Base-by-base conservation (phyloP, 2,113 vertebrate species). In the Chrysochloris asiatica region DNA sequence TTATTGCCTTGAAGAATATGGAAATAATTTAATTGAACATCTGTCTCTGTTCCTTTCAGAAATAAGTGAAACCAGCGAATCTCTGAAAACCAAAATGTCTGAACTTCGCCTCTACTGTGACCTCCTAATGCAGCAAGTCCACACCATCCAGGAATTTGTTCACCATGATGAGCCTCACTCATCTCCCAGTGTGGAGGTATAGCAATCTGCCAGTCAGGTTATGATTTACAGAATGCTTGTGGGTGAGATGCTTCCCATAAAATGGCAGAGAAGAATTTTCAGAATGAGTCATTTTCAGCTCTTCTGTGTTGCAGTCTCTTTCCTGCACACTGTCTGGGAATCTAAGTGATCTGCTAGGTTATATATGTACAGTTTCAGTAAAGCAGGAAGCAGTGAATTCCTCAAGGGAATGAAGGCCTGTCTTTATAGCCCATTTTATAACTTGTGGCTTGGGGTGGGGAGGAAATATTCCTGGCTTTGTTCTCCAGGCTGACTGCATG, bases 91-190 rank as follows among this genome's bases (percentile, higher is more conserved):
- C 76, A 99, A 99, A 98, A 99, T 99, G 99, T 99, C 99, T 0
- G 99, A 99, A 96, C 98, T 99, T 88, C 99, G 99, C 82, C 98
- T 99, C 89, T 99, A 99, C 98, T 99, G 99, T 97, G 99, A 99
- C 97, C 98, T 99, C 91, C 95, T 99, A 91, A 98, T 98, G 98
- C 98, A 99, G 89, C 98, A 99, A 96, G 98, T 99, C 94, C 98
- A 98, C 96, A 99, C 98, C 2, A 98, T 99, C 96, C 98, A 98
- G 96, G 98, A 98, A 96, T 98, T 98, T 93, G 98, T 98, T 94
- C 98, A 98, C 54, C 98, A 95, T 43, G 98, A 98, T 67, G 97
- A 97, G 95, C 97, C 94, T 93, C 94, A 21, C 54, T 96, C 98
- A 91, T 92, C 97, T 95, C 97, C 97, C 97, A 98, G 97, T 93